Evolutionary conservation across 2,797 vertebrate species (phyloP).

Genomic region (Pangasius djambal): DNA sequence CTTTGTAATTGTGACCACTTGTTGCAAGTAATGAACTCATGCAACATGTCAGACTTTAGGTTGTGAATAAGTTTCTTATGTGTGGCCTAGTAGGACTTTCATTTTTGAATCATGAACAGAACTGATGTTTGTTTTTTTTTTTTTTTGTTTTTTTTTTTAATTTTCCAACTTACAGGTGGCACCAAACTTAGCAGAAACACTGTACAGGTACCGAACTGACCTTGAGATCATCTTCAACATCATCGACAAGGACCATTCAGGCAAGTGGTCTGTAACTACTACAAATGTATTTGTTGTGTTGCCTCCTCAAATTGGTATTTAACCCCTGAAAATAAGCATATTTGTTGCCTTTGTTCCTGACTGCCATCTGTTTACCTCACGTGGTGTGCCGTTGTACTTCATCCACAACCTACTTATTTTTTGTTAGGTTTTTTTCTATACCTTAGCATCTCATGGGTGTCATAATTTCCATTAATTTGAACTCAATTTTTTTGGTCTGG

Average conservation of each 20-base stretch:
- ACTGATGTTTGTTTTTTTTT: background rate
- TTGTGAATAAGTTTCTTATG: background rate
- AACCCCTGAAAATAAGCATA: background rate
- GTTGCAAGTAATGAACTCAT: background rate
- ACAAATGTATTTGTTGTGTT: background rate
- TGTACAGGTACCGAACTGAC: conserved; percentile 91
- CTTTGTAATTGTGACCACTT: background rate
- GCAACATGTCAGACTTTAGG: background rate
- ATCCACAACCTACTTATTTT: background rate
- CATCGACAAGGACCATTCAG: conserved; percentile 94
- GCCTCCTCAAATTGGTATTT: background rate
- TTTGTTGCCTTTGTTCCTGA: background rate
- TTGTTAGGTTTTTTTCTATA: background rate
- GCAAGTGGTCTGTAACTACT: background rate
- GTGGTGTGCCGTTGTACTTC: background rate
- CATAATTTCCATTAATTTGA: background rate
- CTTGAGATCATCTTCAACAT: conserved; percentile 94
- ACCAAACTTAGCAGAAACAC: conserved; percentile 84
- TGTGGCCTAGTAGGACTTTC: background rate
- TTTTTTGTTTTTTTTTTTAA: background rate
- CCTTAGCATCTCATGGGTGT: background rate
- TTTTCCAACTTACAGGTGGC: conserved; percentile 75
- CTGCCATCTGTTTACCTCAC: background rate
- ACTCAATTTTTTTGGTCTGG: background rate
- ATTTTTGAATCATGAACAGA: background rate